Base-by-base conservation (phyloP, 2,888 invertebrate species). In the Tenthredo notha region DNA sequence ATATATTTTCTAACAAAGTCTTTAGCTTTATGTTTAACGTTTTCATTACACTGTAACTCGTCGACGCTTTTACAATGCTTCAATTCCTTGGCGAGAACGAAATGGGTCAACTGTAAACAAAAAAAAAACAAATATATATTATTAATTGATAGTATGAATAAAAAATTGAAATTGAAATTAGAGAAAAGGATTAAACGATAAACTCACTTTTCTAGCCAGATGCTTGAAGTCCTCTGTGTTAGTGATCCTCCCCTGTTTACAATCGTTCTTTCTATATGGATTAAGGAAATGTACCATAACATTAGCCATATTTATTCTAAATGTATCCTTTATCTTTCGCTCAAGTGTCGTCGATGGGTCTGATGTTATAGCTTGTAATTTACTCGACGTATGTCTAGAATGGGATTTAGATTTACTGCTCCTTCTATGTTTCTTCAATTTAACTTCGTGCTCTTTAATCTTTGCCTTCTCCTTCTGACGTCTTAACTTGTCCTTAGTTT, bases 1-100 rank as follows among this genome's bases (percentile, higher is more conserved):
- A 99, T 99, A 94, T 99, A 99, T 92, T 98, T 98, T 91, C 96
- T 96, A 85, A 99, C 98, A 93, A 98, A 99, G 94, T 98, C 99
- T 93, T 97, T 97, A 29, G 99, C 98, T 94, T 99, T 99, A 89
- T 97, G 96, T 90, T 98, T 98, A 9, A 99, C 99, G 85, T 98
- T 98, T 88, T 98, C 98, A 58, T 97, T 98, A 90, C 98, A 98
- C 83, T 97, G 96, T 80, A 98, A 94, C 90, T 98, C 98, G 87
- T 98, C 97, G 2, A 97, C 97, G 70, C 96, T 96, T 87, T 97
- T 96, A 91, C 98, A 97, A 93, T 98, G 98, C 92, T 98, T 98
- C 92, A 98, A 93, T 94, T 99, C 98, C 94, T 99, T 99, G 86
- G 98, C 95, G 96, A 98, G 97, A 86, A 99, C 98, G 93, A 98